A percentile compares a stretch with the other conserved stretches of the same genome.
These are phyloP conservation scores for Trochalopteron elliotii DNA, from an alignment of 2,113 vertebrate genomes.

Conservation along the genomic window DNA sequence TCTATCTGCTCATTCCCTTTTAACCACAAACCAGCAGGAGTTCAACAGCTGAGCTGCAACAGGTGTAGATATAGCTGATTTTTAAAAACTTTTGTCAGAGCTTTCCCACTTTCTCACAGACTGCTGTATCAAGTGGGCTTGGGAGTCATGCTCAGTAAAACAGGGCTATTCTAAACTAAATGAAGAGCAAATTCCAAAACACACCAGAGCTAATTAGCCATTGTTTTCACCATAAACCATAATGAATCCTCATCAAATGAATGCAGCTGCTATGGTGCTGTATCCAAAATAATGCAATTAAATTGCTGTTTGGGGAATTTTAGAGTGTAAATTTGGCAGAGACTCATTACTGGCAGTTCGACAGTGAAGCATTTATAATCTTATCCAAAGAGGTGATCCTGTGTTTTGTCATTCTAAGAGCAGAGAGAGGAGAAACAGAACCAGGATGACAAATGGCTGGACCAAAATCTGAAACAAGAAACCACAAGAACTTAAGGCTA, in stretches of 20 bases:
- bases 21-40: background rate
- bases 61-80: slow-evolving; percentile 17
- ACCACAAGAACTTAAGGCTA: background rate
- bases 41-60: slow-evolving; percentile 8
- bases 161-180: background rate
- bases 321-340: slow-evolving; percentile 51
- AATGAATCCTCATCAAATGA: slow-evolving; percentile 56
- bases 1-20: background rate
- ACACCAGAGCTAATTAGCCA: slow-evolving; percentile 45
- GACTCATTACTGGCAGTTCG: background rate
- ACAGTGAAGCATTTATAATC: slow-evolving; percentile 16
- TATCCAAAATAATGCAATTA: slow-evolving; percentile 65
- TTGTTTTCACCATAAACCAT: slow-evolving; percentile 47
- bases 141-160: background rate
- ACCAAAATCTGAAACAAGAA: slow-evolving; percentile 47
- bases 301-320: slow-evolving; percentile 57
- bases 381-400: slow-evolving; percentile 45
- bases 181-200: slow-evolving; percentile 45
- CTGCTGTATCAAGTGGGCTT: slow-evolving; percentile 11
- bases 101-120: slow-evolving; percentile 9
- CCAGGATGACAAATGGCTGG: slow-evolving; percentile 33
- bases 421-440: slow-evolving; percentile 48
- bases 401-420: slow-evolving; percentile 42
- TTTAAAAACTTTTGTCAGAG: background rate
- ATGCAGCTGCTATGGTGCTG: slow-evolving; percentile 48